Evolutionary conservation across 2,888 invertebrate genomes (phyloP), one percentile per base, ranked within the genome.

Genomic region (Platerodrilus igneus): DNA sequence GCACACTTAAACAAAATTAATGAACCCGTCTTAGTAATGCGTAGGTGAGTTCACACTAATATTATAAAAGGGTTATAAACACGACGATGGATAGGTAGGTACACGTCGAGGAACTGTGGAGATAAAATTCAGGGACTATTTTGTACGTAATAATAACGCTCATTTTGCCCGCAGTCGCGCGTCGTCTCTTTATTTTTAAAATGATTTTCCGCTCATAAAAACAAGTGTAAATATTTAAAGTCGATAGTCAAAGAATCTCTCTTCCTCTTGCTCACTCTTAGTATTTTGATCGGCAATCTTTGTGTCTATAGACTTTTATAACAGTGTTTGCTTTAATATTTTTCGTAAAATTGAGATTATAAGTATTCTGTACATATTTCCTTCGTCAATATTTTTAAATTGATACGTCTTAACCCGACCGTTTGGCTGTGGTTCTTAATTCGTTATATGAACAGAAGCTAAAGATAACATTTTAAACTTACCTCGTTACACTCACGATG

Each of bases 321-420:
- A 57, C 62, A 58, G 57, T 66, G 67, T 67, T 67, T 67, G 60
- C 64, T 62, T 62, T 63, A 62, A 66, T 66, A 66, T 67, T 66
- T 66, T 66, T 66, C 67, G 66, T 66, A 63, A 66, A 66, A 66
- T 64, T 64, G 64, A 66, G 64, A 67, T 67, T 66, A 67, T 64
- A 63, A 64, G 63, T 63, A 62, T 63, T 63, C 59, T 53, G 57
- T 58, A 59, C 58, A 60, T 60, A 63, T 62, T 57, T 59, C 61
- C 59, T 62, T 56, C 58, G 65, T 62, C 59, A 66, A 66, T 64
- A 66, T 63, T 64, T 64, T 63, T 57, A 55, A 48, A 55, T 47
- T 57, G 58, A 51, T 56, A 48, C 52, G 51, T 56, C 57, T 56
- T 47, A 45, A 40, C 41, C 38, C 27, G 40, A 40, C n/a, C n/a